Base-by-base conservation (phyloP, 2,797 vertebrate genomes). In the Gouania willdenowi region DNA sequence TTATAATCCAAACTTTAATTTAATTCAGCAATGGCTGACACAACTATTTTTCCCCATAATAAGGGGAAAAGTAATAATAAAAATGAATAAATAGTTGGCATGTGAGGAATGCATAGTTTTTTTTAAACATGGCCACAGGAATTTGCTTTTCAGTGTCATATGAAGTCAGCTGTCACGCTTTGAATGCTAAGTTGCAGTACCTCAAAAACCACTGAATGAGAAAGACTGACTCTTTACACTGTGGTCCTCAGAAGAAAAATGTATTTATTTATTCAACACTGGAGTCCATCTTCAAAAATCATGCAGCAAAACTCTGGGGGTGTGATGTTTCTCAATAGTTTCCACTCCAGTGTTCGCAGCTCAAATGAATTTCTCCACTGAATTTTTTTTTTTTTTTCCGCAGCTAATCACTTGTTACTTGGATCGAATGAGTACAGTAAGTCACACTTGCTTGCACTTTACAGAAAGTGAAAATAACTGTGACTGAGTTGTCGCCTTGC, bases 341-440 rank as follows among this genome's bases (percentile, higher is more conserved):
- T 85, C 74, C 71, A 79, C 63, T 83, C 60, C 53, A 73, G 69
- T 68, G 75, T 85, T 80, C 67, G 45, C 75, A 73, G 56, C 53
- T 75, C 52, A 80, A 67, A 81, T 70, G 52, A 70, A 72, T 79
- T 81, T 71, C 61, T 77, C 65, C 69, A 42, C 57, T 84, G 77
- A 84, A n/a, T n/a, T n/a, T 79, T 66, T 83, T 79, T 80, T 83
- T 67, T 82, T 82, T 80, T 83, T 67, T 82, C 82, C 57, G 59
- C 70, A 86, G 80, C 80, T 87, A 88, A 88, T 88, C 82, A 84
- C 79, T 79, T 61, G 57, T 71, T 79, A 78, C 81, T 80, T 76
- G 72, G 67, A 78, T 72, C 6, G 62, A 81, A 65, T 61, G 60
- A 77, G 63, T 78, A 79, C 66, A 74, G 77, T 78, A 73, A 65